Base-by-base conservation (phyloP, 2,888 invertebrate genomes). In the Thysanoteuthis rhombus region DNA sequence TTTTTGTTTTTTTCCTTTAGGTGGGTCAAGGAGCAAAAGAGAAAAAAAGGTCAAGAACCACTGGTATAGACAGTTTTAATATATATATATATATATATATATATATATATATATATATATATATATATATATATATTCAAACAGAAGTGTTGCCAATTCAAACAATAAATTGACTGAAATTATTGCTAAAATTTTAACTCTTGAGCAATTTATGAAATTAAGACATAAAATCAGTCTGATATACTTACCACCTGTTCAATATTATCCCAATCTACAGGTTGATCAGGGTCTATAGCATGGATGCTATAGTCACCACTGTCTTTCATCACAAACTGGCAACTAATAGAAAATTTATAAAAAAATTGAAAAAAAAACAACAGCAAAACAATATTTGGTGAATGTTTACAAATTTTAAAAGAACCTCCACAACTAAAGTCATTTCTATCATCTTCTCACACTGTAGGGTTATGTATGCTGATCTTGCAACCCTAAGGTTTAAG, bases 311-410 rank as follows among this genome's bases (percentile, higher is more conserved):
- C 98, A 93, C 98, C 98, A 96, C 98, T 98, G 95, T 98, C 98
- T 96, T 98, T 98, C 95, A 99, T 99, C 96, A 99, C 98, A 98
- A 99, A 99, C 97, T 99, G 99, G 97, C 99, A 99, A 97, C 99
- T 97, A 95, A 58, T 96, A 28, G 16, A 45, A 40, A 45, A 32
- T 6, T 97, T 95, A 58, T 96, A 22, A 25, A 40, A 39, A 91
- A 91, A n/a, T n/a, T n/a, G n/a, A n/a, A n/a, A n/a, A n/a, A n/a
- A n/a, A n/a, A n/a, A n/a, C n/a, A n/a, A n/a, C 6, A 92, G 16
- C 5, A 25, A 40, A 32, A 92, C 4, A 75, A n/a, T n/a, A n/a
- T 12, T 75, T 6, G 58, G 5, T 28, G 10, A 12, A 75, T 75
- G 0, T 32, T 75, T 52, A 52, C 25, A 75, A n/a, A 58, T 58